Evolutionary conservation across 2,888 invertebrate genomes (phyloP), one percentile per base, ranked within the genome.

Genomic region (Tineola bisselliella): DNA sequence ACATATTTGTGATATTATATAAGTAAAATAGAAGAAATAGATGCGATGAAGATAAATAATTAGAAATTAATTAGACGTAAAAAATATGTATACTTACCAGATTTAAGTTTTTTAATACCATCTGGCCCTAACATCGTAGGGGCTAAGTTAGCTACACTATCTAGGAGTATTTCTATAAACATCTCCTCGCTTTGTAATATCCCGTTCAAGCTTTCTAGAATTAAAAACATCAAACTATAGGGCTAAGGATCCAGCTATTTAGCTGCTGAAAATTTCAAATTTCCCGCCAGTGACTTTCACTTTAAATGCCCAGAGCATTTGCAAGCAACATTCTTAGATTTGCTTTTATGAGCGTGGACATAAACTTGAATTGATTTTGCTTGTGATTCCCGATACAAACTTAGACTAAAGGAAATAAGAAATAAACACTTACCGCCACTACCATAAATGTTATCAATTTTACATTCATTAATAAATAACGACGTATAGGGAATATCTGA

Each of bases 101-200:
- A 87, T 77, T 89, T 90, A 0, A 87, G 77, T 68, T 88, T 90
- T 67, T 88, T 90, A 0, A 90, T 76, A 3, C 90, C 90, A 66
- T 90, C 90, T n/a, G 77, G 72, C 3, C 91, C 91, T 44, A 92
- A 73, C 70, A 92, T 81, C 12, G 75, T 73, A 1, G 91, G 90
- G 0, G 90, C 87, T 70, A 89, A 82, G 64, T 88, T 86, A 25
- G 90, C 84, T 6, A 90, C 90, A 1, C 89, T 84, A 62, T 89
- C 88, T 57, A 93, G 70, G 60, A 92, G 74, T 64, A 89, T 88
- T 64, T 90, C 81, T 61, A 92, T 90, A 68, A 91, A 91, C 63
- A 90, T 88, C 71, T 92, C 91, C 81, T 93, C 93, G 62, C 89
- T 89, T 67, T 89, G 87, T 38, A 93, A 88, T 58, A 93, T 86